Conservation (phyloP, 2,113 vertebrate genomes). For the Tachysurus vachellii region DNA sequence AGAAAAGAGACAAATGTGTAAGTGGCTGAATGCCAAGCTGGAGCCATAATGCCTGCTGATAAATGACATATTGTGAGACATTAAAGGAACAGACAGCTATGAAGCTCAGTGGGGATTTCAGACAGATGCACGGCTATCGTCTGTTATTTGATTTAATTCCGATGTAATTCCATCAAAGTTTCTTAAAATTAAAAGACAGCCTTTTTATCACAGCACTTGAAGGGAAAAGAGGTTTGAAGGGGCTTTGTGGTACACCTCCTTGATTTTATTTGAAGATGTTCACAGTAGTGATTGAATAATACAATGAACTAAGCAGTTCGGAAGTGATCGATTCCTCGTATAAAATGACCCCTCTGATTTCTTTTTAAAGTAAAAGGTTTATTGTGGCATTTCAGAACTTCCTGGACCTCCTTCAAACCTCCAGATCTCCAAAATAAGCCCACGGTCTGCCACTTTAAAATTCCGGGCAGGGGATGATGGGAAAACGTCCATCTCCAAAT, state of each 20-base stretch:
- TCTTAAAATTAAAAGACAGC: slow-evolving; percentile 42
- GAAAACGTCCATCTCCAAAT: slow-evolving; percentile 82
- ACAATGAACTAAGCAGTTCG: background rate
- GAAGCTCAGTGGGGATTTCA: slow-evolving; percentile 51
- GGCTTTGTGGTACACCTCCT: slow-evolving; percentile 14
- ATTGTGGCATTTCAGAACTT: slow-evolving; percentile 72
- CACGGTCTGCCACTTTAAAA: slow-evolving; percentile 80
- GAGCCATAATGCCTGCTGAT: slow-evolving; percentile 70
- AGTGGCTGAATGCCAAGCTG: slow-evolving; percentile 63
- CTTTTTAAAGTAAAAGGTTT: slow-evolving; percentile 21
- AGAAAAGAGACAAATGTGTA: slow-evolving; percentile 54
- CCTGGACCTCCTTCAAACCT: slow-evolving; percentile 83
- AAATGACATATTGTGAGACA: slow-evolving; percentile 68
- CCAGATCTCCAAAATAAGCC: slow-evolving; percentile 86
- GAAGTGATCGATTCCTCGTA: slow-evolving; percentile 4
- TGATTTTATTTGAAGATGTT: slow-evolving; percentile 16
- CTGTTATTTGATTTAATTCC: slow-evolving; percentile 54
- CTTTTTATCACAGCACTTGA: slow-evolving; percentile 45
- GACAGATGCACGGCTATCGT: slow-evolving; percentile 51
- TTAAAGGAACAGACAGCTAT: slow-evolving; percentile 53
- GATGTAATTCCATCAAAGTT: slow-evolving; percentile 56
- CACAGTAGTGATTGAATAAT: slow-evolving; percentile 20
- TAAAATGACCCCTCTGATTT: background rate
- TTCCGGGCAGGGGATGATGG: slow-evolving; percentile 83
- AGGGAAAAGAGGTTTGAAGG: slow-evolving; percentile 26